Base-by-base conservation (phyloP, 2,888 invertebrate genomes). In the Scelioninae gen. 2 region DNA sequence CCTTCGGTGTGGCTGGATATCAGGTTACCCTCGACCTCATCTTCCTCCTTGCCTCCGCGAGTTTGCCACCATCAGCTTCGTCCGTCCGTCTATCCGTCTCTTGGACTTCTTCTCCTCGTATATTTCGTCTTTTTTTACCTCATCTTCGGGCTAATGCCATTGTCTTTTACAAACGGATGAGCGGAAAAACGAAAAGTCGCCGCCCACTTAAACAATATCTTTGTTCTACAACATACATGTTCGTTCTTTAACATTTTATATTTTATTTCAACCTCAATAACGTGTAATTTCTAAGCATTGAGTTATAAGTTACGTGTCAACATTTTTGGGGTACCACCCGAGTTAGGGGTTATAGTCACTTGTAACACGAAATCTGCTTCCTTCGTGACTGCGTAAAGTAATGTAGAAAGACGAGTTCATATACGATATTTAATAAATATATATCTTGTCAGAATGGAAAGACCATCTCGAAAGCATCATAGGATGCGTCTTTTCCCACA, bases 21-120 rank as follows among this genome's bases (percentile, higher is more conserved):
- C 85, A 77, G 81, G 81, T 85, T 85, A 81, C 83, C 83, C 80
- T 80, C 84, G 81, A 84, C 84, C 83, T 83, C 83, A 82, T 84
- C 84, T 84, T 83, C 84, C 81, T 83, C 80, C 80, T 79, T 81
- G 80, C 82, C 84, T 82, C 81, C 81, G 83, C 81, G 81, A 81
- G 80, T 84, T 81, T 83, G 82, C 83, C 83, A 83, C 83, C 84
- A 83, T 81, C 81, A 78, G 78, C 80, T 78, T 79, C 79, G 73
- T 71, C 64, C 68, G 58, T 75, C 68, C 71, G 57, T 31, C 64
- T 65, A 60, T 75, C 68, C 71, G 57, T 73, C 72, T 67, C 60
- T 60, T 46, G 53, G 61, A 35, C 69, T 61, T 70, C 74, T 60
- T 50, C 75, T 74, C 61, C 48, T 63, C 63, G 61, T 68, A 64